Conservation (phyloP, 2,113 vertebrate species). For the Callorhinus ursinus region DNA sequence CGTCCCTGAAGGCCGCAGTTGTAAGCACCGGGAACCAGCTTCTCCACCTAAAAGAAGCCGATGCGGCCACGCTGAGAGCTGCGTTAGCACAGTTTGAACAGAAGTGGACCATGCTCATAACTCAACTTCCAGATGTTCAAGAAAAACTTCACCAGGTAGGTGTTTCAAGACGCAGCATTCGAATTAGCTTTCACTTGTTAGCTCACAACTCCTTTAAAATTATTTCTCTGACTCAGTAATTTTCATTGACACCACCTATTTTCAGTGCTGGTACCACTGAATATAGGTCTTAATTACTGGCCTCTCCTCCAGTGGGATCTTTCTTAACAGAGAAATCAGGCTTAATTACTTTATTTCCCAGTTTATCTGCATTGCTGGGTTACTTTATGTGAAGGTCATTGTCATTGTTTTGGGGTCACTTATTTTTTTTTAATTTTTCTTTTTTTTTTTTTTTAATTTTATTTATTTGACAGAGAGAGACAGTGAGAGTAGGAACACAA, state of each 20-base stretch:
- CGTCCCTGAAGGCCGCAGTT: conserved; percentile 88
- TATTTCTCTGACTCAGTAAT: conserved; percentile 66
- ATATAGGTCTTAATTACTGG: conserved; percentile 71
- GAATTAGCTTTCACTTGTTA: conserved; percentile 62
- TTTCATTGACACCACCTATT: conserved; percentile 56
- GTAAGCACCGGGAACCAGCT: conserved; percentile 89
- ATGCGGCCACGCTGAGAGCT: conserved; percentile 84
- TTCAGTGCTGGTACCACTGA: conserved; percentile 56
- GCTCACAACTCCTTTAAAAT: conserved; percentile 52
- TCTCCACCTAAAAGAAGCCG: conserved; percentile 86
- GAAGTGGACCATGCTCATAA: conserved; percentile 89
- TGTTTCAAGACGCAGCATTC: conserved; percentile 23
- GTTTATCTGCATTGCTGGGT: conserved; percentile 57
- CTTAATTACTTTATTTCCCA: conserved; percentile 80
- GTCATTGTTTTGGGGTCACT: conserved; percentile 66
- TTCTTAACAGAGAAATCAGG: conserved; percentile 59
- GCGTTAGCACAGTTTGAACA: conserved; percentile 88
- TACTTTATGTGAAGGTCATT: conserved; percentile 64
- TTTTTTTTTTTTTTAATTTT: no score
- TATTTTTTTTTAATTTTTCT: background rate
- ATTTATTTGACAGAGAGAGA: no score
- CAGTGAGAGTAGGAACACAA: no score
- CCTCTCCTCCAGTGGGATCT: conserved; percentile 67
- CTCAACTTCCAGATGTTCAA: conserved; percentile 86
- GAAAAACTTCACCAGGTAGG: conserved; percentile 92